Conservation (phyloP, 1,140 invertebrate genomes). For the Meloidogyne exigua region DNA sequence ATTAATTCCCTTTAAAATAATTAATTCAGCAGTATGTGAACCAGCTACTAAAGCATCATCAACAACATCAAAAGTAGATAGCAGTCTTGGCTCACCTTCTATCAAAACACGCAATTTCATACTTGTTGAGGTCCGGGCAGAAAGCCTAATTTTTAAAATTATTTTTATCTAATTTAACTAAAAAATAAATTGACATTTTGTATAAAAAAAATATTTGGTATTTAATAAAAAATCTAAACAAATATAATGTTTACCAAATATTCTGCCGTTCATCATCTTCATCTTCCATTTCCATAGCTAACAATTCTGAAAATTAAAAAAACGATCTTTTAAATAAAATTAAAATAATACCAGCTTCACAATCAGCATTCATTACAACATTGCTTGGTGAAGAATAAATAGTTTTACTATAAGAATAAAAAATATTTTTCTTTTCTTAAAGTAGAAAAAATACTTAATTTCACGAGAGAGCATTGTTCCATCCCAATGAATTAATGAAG, state of each 20-base stretch:
- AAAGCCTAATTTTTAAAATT: conserved; percentile 14
- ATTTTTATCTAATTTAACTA: neutral
- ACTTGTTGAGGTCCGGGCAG: conserved; percentile 17
- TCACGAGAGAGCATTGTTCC: conserved; percentile 24
- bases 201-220: too few relatives aligned
- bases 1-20: conserved; percentile 20
- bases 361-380: neutral
- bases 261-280: conserved; percentile 13
- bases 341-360: neutral
- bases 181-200: too few relatives aligned
- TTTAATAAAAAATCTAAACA: too few relatives aligned
- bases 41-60: conserved; percentile 19
- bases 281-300: neutral
- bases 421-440: neutral
- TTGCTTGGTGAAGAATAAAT: conserved; percentile 6
- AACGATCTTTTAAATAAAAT: conserved; percentile 3
- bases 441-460: conserved; percentile 8
- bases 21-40: conserved; percentile 26
- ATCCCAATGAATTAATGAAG: conserved; percentile 37
- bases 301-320: neutral
- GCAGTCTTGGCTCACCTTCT: conserved; percentile 21
- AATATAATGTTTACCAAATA: conserved; percentile 8
- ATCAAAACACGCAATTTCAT: conserved; percentile 12
- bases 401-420: neutral
- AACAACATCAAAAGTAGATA: conserved; percentile 26